A percentile compares a stretch with the other conserved stretches of the same genome.
phyloP scores from a whole-genome alignment of 2,888 invertebrate species.

The Plagiodera versicolora region DNA sequence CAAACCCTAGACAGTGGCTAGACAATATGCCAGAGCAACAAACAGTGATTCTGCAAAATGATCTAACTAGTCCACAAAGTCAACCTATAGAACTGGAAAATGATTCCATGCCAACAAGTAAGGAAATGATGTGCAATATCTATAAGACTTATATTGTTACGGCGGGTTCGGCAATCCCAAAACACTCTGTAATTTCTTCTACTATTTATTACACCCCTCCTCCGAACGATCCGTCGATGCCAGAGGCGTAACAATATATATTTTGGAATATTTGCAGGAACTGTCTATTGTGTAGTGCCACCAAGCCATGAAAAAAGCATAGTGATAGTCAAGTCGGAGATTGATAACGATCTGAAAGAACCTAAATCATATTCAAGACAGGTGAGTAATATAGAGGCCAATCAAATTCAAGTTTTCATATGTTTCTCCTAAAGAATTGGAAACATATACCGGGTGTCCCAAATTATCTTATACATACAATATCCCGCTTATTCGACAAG shows the following conservation, averaged over 20 bases:
- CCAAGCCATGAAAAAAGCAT: slow-evolving; percentile 64
- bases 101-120: slow-evolving; percentile 36
- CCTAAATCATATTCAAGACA: slow-evolving; percentile 47
- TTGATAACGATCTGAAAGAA: slow-evolving; percentile 52
- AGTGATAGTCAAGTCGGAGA: slow-evolving; percentile 66
- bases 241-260: slow-evolving; percentile 3
- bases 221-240: too few species aligned
- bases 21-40: slow-evolving; percentile 51
- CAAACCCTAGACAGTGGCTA: slow-evolving; percentile 61
- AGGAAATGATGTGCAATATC: background rate
- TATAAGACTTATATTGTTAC: background rate
- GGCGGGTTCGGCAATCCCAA: too few species aligned
- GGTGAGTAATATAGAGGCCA: slow-evolving; percentile 28
- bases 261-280: slow-evolving; percentile 35
- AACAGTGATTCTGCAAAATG: slow-evolving; percentile 52
- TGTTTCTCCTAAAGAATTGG: too few species aligned
- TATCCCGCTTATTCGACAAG: too few species aligned
- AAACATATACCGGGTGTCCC: too few species aligned
- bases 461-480: too few species aligned
- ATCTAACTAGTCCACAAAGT: slow-evolving; percentile 44
- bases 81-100: slow-evolving; percentile 40
- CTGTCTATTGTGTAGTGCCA: slow-evolving; percentile 52
- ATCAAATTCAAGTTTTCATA: too few species aligned
- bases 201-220: too few species aligned
- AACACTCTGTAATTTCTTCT: too few species aligned